Percentiles rank a stretch among this genome's conserved stretches.
Evolutionary conservation across 1,140 invertebrate species (phyloP).

Genomic region (Scylla paramamosain): DNA sequence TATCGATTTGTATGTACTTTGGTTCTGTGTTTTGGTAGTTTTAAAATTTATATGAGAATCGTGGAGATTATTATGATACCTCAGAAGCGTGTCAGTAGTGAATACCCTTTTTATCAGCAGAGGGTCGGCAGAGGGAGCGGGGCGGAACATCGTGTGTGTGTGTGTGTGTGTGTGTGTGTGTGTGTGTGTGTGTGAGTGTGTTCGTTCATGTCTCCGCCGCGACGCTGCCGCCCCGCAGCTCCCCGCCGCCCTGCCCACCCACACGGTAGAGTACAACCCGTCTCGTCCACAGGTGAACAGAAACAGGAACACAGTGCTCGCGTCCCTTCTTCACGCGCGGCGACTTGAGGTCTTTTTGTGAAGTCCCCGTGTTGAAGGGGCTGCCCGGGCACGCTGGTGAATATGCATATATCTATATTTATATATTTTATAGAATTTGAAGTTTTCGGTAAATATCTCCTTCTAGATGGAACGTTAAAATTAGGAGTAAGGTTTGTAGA

Average conservation of each 20-base stretch:
- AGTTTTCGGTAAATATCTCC: slow-evolving; percentile 23
- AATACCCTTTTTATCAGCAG: background rate
- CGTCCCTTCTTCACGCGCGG: background rate
- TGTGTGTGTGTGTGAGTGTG: slow-evolving; percentile 27
- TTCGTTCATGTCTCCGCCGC: too few species aligned
- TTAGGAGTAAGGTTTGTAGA: background rate
- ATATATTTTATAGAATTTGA: slow-evolving; percentile 32
- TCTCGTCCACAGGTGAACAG: slow-evolving; percentile 46
- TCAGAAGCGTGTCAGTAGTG: background rate
- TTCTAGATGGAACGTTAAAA: background rate
- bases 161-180: slow-evolving; percentile 14
- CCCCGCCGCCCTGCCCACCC: background rate
- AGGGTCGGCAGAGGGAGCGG: background rate
- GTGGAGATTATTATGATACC: background rate
- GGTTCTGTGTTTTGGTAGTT: background rate
- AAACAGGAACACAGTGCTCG: slow-evolving; percentile 30
- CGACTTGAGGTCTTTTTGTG: background rate
- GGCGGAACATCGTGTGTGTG: background rate
- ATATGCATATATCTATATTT: background rate
- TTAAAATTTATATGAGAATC: background rate
- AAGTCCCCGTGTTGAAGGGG: background rate
- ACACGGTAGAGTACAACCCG: slow-evolving; percentile 45
- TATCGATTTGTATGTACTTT: background rate
- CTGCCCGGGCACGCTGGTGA: background rate
- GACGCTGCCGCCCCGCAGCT: background rate